phyloP scores from a whole-genome alignment of 2,888 invertebrate genomes.

The Hemicrepidius hirtus region DNA sequence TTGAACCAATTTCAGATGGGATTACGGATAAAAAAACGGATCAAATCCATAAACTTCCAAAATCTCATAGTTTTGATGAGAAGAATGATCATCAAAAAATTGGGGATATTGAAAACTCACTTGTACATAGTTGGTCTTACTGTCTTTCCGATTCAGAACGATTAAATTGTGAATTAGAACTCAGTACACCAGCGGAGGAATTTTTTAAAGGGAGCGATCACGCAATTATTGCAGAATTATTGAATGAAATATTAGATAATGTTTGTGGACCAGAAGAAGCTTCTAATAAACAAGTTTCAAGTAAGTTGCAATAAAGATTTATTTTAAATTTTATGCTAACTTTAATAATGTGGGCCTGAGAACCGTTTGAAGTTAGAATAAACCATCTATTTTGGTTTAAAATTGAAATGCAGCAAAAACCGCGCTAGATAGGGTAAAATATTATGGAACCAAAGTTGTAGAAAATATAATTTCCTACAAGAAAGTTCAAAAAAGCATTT shows the following conservation, averaged over 20 bases:
- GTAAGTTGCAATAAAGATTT: too few relatives aligned
- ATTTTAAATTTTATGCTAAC: too few relatives aligned
- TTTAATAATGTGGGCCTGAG: too few relatives aligned
- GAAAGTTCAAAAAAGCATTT: too few relatives aligned
- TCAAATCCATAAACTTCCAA: constrained; percentile 59
- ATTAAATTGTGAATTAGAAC: constrained; percentile 72
- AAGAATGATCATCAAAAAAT: constrained; percentile 65
- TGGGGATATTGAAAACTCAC: constrained; percentile 71
- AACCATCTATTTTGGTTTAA: too few relatives aligned
- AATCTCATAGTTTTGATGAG: constrained; percentile 71
- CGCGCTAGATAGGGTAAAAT: too few relatives aligned
- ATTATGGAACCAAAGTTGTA: too few relatives aligned
- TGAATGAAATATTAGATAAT: constrained; percentile 76
- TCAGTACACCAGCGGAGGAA: constrained; percentile 80
- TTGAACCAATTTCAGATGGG: constrained; percentile 69
- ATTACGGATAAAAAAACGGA: constrained; percentile 60
- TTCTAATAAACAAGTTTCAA: constrained; percentile 17
- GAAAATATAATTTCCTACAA: too few relatives aligned
- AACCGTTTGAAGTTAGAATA: too few relatives aligned
- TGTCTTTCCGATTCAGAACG: constrained; percentile 72
- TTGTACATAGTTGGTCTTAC: constrained; percentile 76
- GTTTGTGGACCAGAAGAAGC: constrained; percentile 68
- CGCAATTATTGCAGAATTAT: constrained; percentile 74
- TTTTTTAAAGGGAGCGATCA: constrained; percentile 75
- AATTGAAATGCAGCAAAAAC: too few relatives aligned